Base-by-base conservation (phyloP, 2,113 vertebrate species). In the Passerina amoena region DNA sequence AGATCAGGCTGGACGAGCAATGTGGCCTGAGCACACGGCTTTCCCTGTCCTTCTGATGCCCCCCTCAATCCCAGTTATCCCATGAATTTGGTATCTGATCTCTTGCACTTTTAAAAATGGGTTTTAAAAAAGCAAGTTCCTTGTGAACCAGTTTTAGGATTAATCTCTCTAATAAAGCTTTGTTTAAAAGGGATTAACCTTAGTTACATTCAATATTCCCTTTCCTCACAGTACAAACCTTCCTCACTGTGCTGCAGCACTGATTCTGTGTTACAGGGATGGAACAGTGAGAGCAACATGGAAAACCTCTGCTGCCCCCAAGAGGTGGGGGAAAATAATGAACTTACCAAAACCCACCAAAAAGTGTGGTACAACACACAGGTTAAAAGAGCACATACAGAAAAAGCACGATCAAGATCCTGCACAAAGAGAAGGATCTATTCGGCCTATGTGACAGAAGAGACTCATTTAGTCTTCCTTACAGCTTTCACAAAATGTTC, bases 131-230 rank as follows among this genome's bases (percentile, higher is more conserved):
- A 81, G 9, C 48, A 66, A 85, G 25, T 37, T 93, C 27, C 33
- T 69, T 64, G 37, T 85, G 75, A 90, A 77, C 9, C 14, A 50
- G 59, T 92, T 89, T 91, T 40, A 71, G 33, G 56, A 70, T 81
- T 75, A 94, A 80, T 59, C 37, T 63, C 1, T 1, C 47, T 82
- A 94, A 90, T 82, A 95, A 88, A 90, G 81, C 69, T 87, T 94
- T 5, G 40, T 91, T 95, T 95, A 78, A 88, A 95, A 77, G 24
- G 75, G 75, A 95, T 95, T 92, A 90, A 82, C 84, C 30, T 71
- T 44, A 86, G 68, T 80, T 86, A 54, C 33, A 68, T 11, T 31
- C 72, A 80, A 6, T 87, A 88, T 56, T 92, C 51, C 35, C 33
- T 44, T 70, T 35, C 70, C 63, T 82, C 45, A 51, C 25, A 76